Evolutionary conservation across 1,140 invertebrate genomes (phyloP).

Genomic region (Cyrtorhinus lividipennis): DNA sequence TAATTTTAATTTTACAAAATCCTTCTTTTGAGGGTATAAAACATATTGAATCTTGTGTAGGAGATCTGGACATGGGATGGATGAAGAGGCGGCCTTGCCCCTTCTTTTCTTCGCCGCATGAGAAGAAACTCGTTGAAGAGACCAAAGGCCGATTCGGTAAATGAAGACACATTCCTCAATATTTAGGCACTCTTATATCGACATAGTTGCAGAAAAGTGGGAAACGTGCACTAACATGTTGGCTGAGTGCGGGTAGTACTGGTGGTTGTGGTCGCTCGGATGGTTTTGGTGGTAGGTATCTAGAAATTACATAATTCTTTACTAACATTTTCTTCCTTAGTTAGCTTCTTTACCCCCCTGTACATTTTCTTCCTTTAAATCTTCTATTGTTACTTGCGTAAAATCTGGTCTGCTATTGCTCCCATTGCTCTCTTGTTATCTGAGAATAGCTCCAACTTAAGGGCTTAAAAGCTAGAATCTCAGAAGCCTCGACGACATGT

Average conservation of each 20-base stretch:
- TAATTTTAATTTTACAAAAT: background rate
- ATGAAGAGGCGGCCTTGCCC: conserved; percentile 12
- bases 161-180: background rate
- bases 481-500: too few species aligned
- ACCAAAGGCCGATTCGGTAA: conserved; percentile 13
- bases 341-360: too few species aligned
- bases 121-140: conserved; percentile 8
- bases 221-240: background rate
- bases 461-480: too few species aligned
- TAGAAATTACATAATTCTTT: too few species aligned
- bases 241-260: background rate
- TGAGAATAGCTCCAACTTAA: too few species aligned
- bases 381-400: too few species aligned
- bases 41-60: background rate
- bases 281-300: too few species aligned
- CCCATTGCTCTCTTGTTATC: too few species aligned
- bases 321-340: too few species aligned
- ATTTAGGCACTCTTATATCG: too few species aligned
- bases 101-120: conserved; percentile 7
- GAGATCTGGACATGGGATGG: conserved; percentile 11
- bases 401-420: too few species aligned
- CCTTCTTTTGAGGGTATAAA: background rate
- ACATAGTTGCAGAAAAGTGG: conserved; percentile 7
- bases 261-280: background rate
- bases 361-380: too few species aligned